Evolutionary conservation across 1,140 invertebrate species (phyloP).

Genomic region (Papilio aristodemus): DNA sequence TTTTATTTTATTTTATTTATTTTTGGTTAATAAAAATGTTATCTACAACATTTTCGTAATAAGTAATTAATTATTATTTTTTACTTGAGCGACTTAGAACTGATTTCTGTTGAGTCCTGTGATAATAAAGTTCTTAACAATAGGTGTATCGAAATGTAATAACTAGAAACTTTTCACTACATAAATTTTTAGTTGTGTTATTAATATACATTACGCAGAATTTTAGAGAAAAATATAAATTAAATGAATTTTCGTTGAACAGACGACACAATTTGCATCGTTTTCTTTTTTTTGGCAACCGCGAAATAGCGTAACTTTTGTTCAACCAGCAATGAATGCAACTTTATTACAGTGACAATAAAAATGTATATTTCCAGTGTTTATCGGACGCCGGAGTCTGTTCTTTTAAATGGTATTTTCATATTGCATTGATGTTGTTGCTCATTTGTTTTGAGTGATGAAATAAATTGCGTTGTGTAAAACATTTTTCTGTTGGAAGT

Average conservation of each 20-base stretch:
- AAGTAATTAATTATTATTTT: no score
- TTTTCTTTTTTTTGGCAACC: slow-evolving; percentile 31
- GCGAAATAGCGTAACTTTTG: slow-evolving; percentile 12
- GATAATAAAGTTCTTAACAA: no score
- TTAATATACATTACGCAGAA: no score
- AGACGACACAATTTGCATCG: neutral
- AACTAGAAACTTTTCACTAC: no score
- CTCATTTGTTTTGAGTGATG: slow-evolving; percentile 12
- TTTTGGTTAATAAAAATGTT: no score
- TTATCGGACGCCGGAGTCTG: slow-evolving; percentile 7
- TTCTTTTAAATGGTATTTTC: slow-evolving; percentile 25
- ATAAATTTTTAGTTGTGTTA: no score
- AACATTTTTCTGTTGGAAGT: neutral
- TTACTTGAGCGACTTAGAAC: no score
- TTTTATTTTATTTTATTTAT: neutral
- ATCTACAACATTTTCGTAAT: no score
- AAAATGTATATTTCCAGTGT: slow-evolving; percentile 15
- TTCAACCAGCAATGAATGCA: slow-evolving; percentile 32
- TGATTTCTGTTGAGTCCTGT: no score
- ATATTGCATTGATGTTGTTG: slow-evolving; percentile 1
- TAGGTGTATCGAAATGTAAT: no score
- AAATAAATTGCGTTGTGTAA: slow-evolving; percentile 6
- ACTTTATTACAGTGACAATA: slow-evolving; percentile 25
- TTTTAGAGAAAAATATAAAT: neutral
- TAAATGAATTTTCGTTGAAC: neutral